phyloP scores from a whole-genome alignment of 2,113 vertebrate genomes.

The Pluvianellus socialis region DNA sequence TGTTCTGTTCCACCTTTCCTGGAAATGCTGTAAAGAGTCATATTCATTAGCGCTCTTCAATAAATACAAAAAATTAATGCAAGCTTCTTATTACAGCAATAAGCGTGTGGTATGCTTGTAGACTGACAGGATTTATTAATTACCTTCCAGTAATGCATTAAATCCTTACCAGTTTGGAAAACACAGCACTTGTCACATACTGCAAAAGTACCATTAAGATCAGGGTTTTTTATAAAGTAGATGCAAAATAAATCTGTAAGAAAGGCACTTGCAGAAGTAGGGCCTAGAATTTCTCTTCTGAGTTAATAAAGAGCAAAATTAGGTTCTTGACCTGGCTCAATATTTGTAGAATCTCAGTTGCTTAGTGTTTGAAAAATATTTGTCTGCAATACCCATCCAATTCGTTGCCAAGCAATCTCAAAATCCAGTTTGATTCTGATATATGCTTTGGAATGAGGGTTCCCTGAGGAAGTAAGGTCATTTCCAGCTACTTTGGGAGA shows the following conservation, averaged over 20 bases:
- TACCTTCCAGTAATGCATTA: neutral
- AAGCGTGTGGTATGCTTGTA: neutral
- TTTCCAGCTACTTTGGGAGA: neutral
- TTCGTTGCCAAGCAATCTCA: neutral
- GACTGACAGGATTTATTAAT: neutral
- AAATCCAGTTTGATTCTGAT: neutral
- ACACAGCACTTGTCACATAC: neutral
- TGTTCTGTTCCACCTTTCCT: neutral
- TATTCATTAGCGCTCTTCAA: neutral
- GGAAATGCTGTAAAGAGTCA: neutral
- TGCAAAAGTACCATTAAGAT: neutral
- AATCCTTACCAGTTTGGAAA: neutral
- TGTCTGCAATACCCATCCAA: neutral
- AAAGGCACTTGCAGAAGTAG: neutral
- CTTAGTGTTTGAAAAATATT: neutral
- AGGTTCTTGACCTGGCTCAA: neutral
- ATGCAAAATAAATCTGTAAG: neutral
- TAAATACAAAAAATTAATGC: neutral
- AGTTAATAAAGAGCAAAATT: neutral
- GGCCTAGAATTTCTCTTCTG: neutral
- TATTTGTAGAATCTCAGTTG: neutral
- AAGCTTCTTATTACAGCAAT: neutral
- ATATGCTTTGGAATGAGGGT: neutral
- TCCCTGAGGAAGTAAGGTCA: neutral
- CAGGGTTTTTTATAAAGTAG: rapidly evolving